Base-by-base conservation (phyloP, 2,888 invertebrate genomes). In the Bellardia bayeri region DNA sequence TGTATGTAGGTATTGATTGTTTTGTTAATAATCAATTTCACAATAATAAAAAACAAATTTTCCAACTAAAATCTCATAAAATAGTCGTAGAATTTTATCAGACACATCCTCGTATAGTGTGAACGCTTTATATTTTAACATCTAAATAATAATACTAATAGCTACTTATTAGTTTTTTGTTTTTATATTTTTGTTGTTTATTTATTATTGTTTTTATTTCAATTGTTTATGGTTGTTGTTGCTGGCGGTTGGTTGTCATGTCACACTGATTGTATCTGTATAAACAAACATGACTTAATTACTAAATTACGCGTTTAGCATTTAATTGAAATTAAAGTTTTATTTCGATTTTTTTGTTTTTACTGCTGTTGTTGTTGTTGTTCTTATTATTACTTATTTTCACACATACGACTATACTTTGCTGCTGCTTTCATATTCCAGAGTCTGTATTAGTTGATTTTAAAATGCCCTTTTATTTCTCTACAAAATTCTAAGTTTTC, bases 221-320 rank as follows among this genome's bases (percentile, higher is more conserved):
- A 16, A 16, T 64, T 14, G 40, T 40, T n/a, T 40, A 58, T 14
- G 45, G 45, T 75, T 56, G 45, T 63, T 78, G 40, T 72, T 56
- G 37, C 45, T 56, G 51, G 56, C 72, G 72, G 40, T 72, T 76
- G 58, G 76, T 71, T 83, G 75, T 83, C 74, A 79, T 80, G 69
- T 76, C 80, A 64, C 75, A 80, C 63, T 80, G 90, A 91, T 92
- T 90, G 90, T 76, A 81, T 76, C 63, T 63, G 37, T 69, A 51
- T 56, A 58, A 30, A 54, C 63, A 54, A 37, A 91, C 90, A 91
- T 91, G 91, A 91, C 92, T 92, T 92, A 92, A 92, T 92, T 91
- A 92, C 92, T 92, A 92, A 92, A 92, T 92, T 92, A 92, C 92
- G 92, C 92, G 92, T 89, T 91, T 91, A 90, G 92, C 90, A 92